A percentile compares a stretch with the other conserved stretches of the same genome.
These are phyloP conservation scores for Eupithecia subfuscata DNA, from an alignment of 2,888 invertebrate genomes.

Conservation along the genomic window DNA sequence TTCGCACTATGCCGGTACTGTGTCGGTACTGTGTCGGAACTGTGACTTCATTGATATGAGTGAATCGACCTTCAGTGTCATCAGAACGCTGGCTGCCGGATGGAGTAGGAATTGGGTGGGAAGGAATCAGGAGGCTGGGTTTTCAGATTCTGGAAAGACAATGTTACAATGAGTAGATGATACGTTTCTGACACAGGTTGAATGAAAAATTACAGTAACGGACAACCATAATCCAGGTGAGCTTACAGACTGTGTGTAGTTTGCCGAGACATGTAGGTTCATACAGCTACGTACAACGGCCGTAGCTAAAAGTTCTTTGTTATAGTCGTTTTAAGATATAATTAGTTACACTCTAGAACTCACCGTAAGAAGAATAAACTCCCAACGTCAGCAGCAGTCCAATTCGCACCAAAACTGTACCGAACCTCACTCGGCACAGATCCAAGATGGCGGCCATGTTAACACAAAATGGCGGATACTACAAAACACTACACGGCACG, in stretches of 20 bases:
- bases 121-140: neutral
- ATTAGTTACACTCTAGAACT: constrained; percentile 47
- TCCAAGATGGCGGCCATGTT: constrained; percentile 69
- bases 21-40: too few species aligned
- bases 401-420: constrained; percentile 59
- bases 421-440: constrained; percentile 59
- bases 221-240: neutral
- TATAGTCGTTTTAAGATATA: neutral
- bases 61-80: neutral
- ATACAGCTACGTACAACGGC: neutral
- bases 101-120: neutral
- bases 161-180: neutral
- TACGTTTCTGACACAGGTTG: neutral
- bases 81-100: neutral
- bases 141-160: neutral
- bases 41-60: too few species aligned
- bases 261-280: neutral
- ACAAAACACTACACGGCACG: constrained; percentile 61
- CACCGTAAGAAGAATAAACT: constrained; percentile 77
- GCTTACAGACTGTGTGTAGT: neutral
- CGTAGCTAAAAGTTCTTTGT: neutral
- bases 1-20: too few species aligned
- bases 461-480: constrained; percentile 62
- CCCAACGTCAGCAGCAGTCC: constrained; percentile 66
- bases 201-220: neutral